Percentiles rank a stretch among this genome's conserved stretches.
These are phyloP conservation scores for Encarsia formosa DNA, from an alignment of 2,888 invertebrate genomes.

Conservation along the genomic window DNA sequence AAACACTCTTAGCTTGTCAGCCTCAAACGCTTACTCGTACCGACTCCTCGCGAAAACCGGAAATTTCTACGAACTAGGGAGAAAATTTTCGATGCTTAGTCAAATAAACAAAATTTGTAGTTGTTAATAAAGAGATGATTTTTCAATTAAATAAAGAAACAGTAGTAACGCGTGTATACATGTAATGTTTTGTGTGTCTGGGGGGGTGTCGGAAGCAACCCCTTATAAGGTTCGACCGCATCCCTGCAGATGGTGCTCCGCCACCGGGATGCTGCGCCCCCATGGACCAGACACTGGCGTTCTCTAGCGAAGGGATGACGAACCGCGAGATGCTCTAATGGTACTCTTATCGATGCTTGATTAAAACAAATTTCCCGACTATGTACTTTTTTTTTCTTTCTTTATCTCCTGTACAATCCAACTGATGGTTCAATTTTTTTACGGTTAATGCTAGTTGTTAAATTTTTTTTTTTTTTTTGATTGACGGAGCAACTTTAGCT, in stretches of 20 bases:
- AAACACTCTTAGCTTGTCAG: too few species aligned
- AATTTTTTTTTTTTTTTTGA: background rate
- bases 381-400: background rate
- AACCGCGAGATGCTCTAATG: too few species aligned
- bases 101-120: too few species aligned
- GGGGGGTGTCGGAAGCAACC: slow-evolving; percentile 33
- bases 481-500: background rate
- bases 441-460: too few species aligned
- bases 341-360: slow-evolving; percentile 12
- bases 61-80: too few species aligned
- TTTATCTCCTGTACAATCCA: too few species aligned
- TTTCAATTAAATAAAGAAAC: too few species aligned
- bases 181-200: slow-evolving; percentile 27
- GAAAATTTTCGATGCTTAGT: too few species aligned
- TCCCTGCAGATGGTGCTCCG: slow-evolving; percentile 36
- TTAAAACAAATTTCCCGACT: background rate
- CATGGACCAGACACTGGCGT: slow-evolving; percentile 44
- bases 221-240: slow-evolving; percentile 18
- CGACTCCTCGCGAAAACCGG: too few species aligned
- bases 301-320: slow-evolving; percentile 34
- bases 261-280: slow-evolving; percentile 38
- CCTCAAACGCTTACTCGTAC: background rate
- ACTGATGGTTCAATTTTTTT: too few species aligned
- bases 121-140: too few species aligned
- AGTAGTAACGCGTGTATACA: slow-evolving; percentile 9